A percentile compares a stretch with the other conserved stretches of the same genome.
phyloP scores from a whole-genome alignment of 2,888 invertebrate genomes.

The Phyllotreta cruciferae region DNA sequence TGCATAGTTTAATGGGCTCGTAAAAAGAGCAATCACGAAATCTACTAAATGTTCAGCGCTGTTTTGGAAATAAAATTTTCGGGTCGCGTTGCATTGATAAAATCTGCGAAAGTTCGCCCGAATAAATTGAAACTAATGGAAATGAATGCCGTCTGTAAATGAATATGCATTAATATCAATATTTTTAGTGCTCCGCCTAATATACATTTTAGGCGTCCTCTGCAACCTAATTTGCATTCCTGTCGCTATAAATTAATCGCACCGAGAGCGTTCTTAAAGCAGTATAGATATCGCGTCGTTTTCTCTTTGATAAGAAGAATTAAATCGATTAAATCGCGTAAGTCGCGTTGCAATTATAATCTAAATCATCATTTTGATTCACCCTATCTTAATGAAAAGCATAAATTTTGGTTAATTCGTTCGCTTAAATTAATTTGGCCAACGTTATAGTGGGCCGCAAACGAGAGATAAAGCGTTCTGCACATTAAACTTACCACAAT shows the following conservation, averaged over 20 bases:
- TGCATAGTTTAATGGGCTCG: too few relatives aligned
- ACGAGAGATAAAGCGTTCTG: constrained; percentile 2
- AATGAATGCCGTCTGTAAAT: constrained; percentile 22
- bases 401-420: constrained; percentile 16
- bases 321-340: constrained; percentile 25
- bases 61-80: constrained; percentile 7
- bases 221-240: constrained; percentile 31
- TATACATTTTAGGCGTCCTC: constrained; percentile 16
- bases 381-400: constrained; percentile 33
- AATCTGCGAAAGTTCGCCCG: constrained; percentile 22
- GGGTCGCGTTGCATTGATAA: constrained; percentile 9
- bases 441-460: background rate
- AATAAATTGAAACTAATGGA: constrained; percentile 28
- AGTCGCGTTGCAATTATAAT: background rate
- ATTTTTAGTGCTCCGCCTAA: constrained; percentile 21
- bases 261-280: constrained; percentile 26
- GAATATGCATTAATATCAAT: constrained; percentile 31
- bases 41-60: too few relatives aligned
- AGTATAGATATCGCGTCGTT: constrained; percentile 15
- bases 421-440: constrained; percentile 15
- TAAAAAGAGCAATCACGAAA: too few relatives aligned
- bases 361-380: constrained; percentile 22
- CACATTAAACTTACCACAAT: constrained; percentile 8
- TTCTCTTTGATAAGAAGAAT: constrained; percentile 25
- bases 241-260: constrained; percentile 27